phyloP scores from a whole-genome alignment of 2,113 vertebrate species.

The Junco hyemalis region DNA sequence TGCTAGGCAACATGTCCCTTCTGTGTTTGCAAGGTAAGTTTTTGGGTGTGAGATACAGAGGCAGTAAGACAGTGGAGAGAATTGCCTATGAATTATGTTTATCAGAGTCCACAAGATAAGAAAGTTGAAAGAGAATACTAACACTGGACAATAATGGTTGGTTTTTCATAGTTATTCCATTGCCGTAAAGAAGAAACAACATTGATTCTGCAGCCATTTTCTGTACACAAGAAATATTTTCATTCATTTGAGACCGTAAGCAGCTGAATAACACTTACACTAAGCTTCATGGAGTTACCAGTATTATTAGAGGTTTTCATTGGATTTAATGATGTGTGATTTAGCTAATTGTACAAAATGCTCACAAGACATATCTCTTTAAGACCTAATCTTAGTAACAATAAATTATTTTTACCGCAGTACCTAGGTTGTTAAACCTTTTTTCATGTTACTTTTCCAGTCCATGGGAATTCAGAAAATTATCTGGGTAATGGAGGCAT shows the following conservation, averaged over 20 bases:
- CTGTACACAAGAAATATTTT: background rate
- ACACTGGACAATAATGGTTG: background rate
- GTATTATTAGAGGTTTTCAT: background rate
- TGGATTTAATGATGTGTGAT: background rate
- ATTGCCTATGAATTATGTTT: background rate
- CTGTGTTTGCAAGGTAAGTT: background rate
- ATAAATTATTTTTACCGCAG: background rate
- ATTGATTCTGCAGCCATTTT: background rate
- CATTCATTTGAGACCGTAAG: background rate
- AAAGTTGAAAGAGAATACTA: background rate
- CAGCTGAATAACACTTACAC: background rate
- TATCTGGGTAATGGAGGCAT: background rate
- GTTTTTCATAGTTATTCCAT: background rate
- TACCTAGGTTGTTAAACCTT: background rate
- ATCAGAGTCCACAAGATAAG: background rate
- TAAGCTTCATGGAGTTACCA: background rate
- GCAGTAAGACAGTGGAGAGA: background rate
- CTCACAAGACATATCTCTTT: background rate
- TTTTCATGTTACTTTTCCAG: background rate
- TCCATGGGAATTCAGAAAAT: background rate
- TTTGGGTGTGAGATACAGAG: background rate
- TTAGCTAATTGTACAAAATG: background rate
- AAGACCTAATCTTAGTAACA: background rate
- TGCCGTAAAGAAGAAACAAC: background rate
- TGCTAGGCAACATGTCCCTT: rapidly evolving